Evolutionary conservation across 2,888 invertebrate genomes (phyloP).

Genomic region (Agrochola lychnidis): DNA sequence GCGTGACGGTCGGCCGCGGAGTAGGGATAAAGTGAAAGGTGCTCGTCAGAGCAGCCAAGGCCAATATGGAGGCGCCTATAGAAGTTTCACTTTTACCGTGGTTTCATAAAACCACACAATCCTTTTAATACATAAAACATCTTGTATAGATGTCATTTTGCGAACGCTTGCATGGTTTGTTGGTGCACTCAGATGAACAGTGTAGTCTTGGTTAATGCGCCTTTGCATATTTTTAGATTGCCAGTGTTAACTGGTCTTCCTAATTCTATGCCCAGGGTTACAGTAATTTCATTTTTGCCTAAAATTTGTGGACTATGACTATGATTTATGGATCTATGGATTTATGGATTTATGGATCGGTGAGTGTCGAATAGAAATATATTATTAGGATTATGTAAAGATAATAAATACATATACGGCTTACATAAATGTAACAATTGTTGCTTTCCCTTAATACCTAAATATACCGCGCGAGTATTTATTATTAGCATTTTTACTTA

Average conservation of each 20-base stretch:
- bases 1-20: too few species aligned
- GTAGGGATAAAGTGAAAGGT: too few species aligned
- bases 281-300: neutral
- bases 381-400: neutral
- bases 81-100: too few species aligned
- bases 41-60: too few species aligned
- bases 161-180: neutral
- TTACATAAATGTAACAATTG: slow-evolving; percentile 41
- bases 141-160: neutral
- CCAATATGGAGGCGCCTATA: too few species aligned
- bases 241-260: neutral
- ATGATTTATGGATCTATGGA: too few species aligned
- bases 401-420: neutral
- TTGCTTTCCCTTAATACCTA: slow-evolving; percentile 8
- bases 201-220: neutral
- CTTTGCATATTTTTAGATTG: neutral
- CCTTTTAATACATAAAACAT: neutral
- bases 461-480: neutral
- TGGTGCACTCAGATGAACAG: neutral
- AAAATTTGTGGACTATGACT: neutral
- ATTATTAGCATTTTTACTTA: neutral
- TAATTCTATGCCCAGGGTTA: neutral
- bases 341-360: too few species aligned
- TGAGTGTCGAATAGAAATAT: neutral
- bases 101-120: too few species aligned